Base-by-base conservation (phyloP, 1,140 invertebrate species). In the Lerema accius region DNA sequence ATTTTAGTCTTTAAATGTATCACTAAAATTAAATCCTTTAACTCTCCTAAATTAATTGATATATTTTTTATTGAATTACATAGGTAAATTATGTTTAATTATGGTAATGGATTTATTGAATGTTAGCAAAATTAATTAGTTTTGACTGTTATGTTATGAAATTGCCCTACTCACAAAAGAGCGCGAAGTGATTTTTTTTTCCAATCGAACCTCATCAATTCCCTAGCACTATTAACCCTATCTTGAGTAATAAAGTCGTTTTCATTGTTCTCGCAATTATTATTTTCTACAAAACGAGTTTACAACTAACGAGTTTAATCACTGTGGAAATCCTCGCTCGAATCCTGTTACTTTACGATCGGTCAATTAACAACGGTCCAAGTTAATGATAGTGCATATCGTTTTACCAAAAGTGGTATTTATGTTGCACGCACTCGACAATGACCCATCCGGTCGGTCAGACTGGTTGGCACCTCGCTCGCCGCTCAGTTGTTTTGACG, bases 401-500 rank as follows among this genome's bases (percentile, higher is more conserved):
- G 45, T 69, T 55, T 71, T 49, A 32, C 53, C 61, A 63, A 59
- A 64, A 67, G 35, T 28, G 56, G 45, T 66, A 70, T 66, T 56
- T 67, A 56, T 62, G 39, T 69, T 72, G 67, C 67, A 62, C 55
- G 66, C 63, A 68, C 51, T 64, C 77, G 69, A 65, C 69, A 74
- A 71, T 78, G 79, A 78, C 75, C 75, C 67, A 70, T 64, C 71
- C 68, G 69, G 67, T 49, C 63, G 69, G 55, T 66, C 71, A 89
- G 83, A 89, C 86, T 65, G 15, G 53, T 69, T 71, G 84, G 84
- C 84, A 80, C 78, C 79, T 73, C 56, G 49, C 46, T 63, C 60
- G 45, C 65, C 35, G 40, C 49, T 63, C 83, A 87, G 83, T 86
- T 85, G 82, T 89, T 89, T 84, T 86, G 82, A 76, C 75, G 78